Conservation (phyloP, 1,140 invertebrate genomes). For the Formica exsecta region DNA sequence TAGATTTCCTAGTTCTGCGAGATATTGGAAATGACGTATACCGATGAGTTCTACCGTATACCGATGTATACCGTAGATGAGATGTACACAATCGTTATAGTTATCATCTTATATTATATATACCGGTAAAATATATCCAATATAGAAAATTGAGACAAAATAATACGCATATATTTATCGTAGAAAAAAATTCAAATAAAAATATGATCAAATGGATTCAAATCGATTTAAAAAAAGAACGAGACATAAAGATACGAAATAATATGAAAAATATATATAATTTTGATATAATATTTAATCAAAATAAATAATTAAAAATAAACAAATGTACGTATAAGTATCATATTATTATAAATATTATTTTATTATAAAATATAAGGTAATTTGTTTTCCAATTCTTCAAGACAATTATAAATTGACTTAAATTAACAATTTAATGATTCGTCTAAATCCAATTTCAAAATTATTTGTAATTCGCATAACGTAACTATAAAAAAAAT, state of each 20-base stretch:
- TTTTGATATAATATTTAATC: background rate
- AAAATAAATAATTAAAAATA: background rate
- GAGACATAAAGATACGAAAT: background rate
- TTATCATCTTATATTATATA: background rate
- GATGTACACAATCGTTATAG: background rate
- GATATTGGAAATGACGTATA: slow-evolving; percentile 28
- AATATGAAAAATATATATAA: background rate
- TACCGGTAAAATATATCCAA: background rate
- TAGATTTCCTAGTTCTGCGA: slow-evolving; percentile 29
- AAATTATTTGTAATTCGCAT: too few relatives aligned
- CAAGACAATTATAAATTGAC: background rate
- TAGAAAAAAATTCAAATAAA: slow-evolving; percentile 3
- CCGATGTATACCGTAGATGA: slow-evolving; percentile 1
- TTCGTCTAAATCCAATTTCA: background rate
- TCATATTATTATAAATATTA: too few relatives aligned
- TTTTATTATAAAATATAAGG: background rate
- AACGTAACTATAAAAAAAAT: background rate
- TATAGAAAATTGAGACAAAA: background rate
- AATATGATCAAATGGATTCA: background rate
- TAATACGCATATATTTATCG: background rate
- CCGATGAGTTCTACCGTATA: background rate
- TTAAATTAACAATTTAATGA: background rate
- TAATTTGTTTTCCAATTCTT: background rate
- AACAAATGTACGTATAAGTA: background rate
- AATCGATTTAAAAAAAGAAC: background rate